Conservation (phyloP, 2,797 vertebrate genomes). For the Anguilla pacifica region DNA sequence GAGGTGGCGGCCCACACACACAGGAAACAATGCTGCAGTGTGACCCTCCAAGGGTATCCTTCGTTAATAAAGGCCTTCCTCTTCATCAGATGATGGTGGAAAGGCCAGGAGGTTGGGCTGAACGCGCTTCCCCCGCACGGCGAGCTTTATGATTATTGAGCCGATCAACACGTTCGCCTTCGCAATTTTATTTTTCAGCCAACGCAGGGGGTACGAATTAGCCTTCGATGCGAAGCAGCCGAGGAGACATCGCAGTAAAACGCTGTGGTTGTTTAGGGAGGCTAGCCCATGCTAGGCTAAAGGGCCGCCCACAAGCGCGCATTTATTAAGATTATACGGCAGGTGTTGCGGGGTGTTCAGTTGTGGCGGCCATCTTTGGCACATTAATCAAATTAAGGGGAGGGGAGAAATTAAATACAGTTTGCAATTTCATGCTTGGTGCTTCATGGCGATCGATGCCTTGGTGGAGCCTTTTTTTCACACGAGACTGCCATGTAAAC, state of each 20-base stretch:
- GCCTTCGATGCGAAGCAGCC: background rate
- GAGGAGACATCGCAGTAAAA: background rate
- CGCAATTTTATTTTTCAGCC: background rate
- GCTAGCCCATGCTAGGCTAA: background rate
- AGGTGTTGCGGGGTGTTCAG: conserved; percentile 54
- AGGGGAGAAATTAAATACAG: conserved; percentile 72
- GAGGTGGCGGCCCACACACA: background rate
- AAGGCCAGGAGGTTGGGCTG: background rate
- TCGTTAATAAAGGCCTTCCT: background rate
- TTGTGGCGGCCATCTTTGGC: conserved; percentile 59
- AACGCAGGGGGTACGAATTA: background rate
- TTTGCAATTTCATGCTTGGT: conserved; percentile 75
- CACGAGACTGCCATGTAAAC: conserved; percentile 70
- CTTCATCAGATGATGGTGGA: background rate
- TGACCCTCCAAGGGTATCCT: background rate
- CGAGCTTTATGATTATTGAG: background rate
- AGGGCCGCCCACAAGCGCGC: background rate
- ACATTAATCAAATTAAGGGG: conserved; percentile 71
- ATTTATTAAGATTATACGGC: conserved; percentile 4
- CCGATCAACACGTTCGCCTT: background rate
- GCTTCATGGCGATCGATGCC: conserved; percentile 64
- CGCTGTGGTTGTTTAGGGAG: background rate
- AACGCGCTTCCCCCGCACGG: background rate
- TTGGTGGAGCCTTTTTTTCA: conserved; percentile 71
- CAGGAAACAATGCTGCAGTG: background rate